Conservation (phyloP, 1,140 invertebrate species). For the Bombus consobrinus region DNA sequence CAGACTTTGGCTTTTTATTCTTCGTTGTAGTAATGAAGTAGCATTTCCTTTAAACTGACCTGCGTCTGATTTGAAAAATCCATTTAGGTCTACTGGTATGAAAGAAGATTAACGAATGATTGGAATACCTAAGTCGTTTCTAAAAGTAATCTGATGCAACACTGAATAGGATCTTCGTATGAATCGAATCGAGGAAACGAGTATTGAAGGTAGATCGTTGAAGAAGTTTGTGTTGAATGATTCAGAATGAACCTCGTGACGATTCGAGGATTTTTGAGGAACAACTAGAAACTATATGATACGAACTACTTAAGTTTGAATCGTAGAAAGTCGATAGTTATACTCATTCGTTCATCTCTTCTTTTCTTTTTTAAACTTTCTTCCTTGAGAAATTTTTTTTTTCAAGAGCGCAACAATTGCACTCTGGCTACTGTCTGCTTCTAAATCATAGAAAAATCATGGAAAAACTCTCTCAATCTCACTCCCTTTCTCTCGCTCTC, state of each 20-base stretch:
- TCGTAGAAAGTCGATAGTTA: constrained; percentile 51
- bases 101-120: background rate
- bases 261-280: constrained; percentile 41
- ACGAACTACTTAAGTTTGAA: constrained; percentile 39
- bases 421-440: constrained; percentile 44
- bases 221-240: background rate
- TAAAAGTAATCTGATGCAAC: background rate
- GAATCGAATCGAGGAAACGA: background rate
- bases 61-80: background rate
- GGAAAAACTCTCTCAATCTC: constrained; percentile 50
- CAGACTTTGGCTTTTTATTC: background rate
- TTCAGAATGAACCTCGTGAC: constrained; percentile 43
- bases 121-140: background rate
- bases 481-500: constrained; percentile 1
- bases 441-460: constrained; percentile 71
- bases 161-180: background rate
- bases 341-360: constrained; percentile 7
- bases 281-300: constrained; percentile 49
- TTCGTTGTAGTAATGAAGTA: background rate
- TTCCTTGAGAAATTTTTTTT: constrained; percentile 30
- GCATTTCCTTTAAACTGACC: background rate
- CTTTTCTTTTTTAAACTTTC: constrained; percentile 15
- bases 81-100: background rate
- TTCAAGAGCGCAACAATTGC: constrained; percentile 23
- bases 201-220: background rate